Base-by-base conservation (phyloP, 2,797 vertebrate genomes). In the Apodemus agrarius region DNA sequence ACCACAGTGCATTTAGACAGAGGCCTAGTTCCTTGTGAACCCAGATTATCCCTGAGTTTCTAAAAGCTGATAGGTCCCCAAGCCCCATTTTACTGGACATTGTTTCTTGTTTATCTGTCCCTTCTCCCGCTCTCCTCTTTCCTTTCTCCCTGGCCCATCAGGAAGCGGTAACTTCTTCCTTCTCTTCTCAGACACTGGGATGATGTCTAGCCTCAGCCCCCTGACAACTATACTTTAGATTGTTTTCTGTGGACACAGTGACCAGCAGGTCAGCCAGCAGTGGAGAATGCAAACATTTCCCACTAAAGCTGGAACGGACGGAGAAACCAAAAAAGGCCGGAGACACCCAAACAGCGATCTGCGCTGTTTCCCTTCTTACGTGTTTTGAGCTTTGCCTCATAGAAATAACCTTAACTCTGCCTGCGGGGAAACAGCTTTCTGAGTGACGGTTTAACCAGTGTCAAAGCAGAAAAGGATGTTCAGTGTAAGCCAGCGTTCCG, bases 351-450 rank as follows among this genome's bases (percentile, higher is more conserved):
- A 79, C 82, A 96, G 91, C 90, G 83, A 94, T 63, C 84, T 85
- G 17, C 46, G 5, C 46, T 72, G 12, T 84, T 94, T 57, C 31
- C 49, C 54, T 93, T 95, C 72, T 91, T 86, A 24, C 63, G 6
- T 1, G 31, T 90, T 93, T 93, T 93, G 69, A 95, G 52, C 21
- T 97, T 92, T 93, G 17, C 78, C 88, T 95, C 93, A 69, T 24
- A 86, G 85, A 96, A 95, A 69, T 84, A 94, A 67, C 86, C 52
- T 90, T 80, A 93, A 22, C 22, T 3, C 87, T 90, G 63, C 43
- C 91, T 80, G 95, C 74, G 7, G 54, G 57, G 81, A 95, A 82
- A 65, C 49, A 43, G 52, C 72, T 93, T 82, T 94, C 52, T 59
- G 54, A 85, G 16, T 87, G 87, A 95, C 96, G 89, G 69, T 90